Base-by-base conservation (phyloP, 2,113 vertebrate species). In the Labeo rohita region DNA sequence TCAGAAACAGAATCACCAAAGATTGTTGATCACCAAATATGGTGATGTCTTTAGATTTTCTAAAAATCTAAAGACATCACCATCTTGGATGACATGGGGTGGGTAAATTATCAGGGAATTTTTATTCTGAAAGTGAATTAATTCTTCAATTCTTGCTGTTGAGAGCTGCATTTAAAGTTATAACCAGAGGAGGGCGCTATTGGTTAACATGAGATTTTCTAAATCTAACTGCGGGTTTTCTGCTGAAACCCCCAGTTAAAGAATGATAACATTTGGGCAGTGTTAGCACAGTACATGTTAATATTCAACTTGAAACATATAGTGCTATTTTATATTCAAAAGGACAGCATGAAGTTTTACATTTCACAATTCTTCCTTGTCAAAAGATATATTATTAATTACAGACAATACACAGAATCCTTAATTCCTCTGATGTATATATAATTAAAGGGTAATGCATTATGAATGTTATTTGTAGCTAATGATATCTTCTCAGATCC, bases 111-210 rank as follows among this genome's bases (percentile, higher is more conserved):
- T 39, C 28, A 28, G 28, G 28, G 28, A 28, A 28, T 28, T 28
- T 28, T 28, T 28, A 28, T 28, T 28, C 39, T 39, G 39, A 2
- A 39, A 5, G 39, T 39, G 39, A 39, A 39, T 5, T 39, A 39
- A 39, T 39, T 3, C 39, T 39, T 39, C 5, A 3, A n/a, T 72
- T 45, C 18, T 45, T 45, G 16, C 16, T 18, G 34, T 16, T 47
- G 9, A 23, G 43, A 73, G 9, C 70, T 73, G 39, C 45, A 74
- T 49, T 74, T 43, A 0, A 21, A 7, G 66, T 50, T 49, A 39
- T 59, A 80, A 28, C 39, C 72, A 52, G 83, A 86, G 87, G 91
- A 80, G 91, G 89, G 89, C 86, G 56, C 23, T 80, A 49, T 56
- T 34, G 45, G 18, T 5, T 45, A 6, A 43, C 61, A 50, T 23